phyloP scores from a whole-genome alignment of 1,140 invertebrate species.

The Cydia strobilella region DNA sequence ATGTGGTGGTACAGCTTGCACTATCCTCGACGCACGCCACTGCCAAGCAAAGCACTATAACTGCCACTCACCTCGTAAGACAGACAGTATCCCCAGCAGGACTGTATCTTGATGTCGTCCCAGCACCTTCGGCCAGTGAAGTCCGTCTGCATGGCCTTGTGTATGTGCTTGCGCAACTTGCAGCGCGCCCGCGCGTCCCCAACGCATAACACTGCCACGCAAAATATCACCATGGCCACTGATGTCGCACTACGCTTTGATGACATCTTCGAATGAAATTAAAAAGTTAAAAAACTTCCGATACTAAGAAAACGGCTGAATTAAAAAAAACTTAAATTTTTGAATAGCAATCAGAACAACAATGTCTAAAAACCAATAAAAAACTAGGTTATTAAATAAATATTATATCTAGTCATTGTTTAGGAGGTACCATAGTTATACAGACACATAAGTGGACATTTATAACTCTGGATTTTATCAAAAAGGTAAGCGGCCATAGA shows the following conservation, averaged over 20 bases:
- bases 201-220: slow-evolving; percentile 44
- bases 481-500: too few relatives aligned
- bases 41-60: neutral
- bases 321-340: too few relatives aligned
- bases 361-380: too few relatives aligned
- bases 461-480: too few relatives aligned
- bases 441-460: too few relatives aligned
- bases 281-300: neutral
- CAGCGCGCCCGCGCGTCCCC: slow-evolving; percentile 51
- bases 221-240: slow-evolving; percentile 46
- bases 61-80: slow-evolving; percentile 84
- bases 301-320: neutral
- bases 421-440: too few relatives aligned
- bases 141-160: slow-evolving; percentile 81
- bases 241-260: slow-evolving; percentile 26
- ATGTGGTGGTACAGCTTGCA: too few relatives aligned
- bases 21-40: too few relatives aligned
- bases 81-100: slow-evolving; percentile 91
- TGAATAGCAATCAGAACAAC: too few relatives aligned
- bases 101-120: slow-evolving; percentile 86
- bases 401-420: too few relatives aligned
- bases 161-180: slow-evolving; percentile 55
- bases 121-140: slow-evolving; percentile 84
- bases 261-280: neutral
- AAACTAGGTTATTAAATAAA: too few relatives aligned